These are phyloP conservation scores for Archilochus colubris DNA, from an alignment of 2,113 vertebrate genomes.

Conservation along the genomic window DNA sequence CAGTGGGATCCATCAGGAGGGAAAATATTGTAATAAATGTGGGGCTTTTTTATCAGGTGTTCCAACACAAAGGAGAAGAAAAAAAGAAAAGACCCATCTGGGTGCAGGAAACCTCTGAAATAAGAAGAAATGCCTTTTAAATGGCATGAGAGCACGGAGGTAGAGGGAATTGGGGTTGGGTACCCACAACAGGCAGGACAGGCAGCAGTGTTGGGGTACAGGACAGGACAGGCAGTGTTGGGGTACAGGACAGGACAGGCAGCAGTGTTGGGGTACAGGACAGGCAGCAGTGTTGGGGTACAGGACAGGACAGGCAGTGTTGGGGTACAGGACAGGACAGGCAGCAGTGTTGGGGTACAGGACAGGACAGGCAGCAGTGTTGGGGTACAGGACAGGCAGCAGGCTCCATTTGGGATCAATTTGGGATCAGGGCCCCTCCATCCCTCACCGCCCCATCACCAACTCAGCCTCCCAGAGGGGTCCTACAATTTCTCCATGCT, in stretches of 20 bases:
- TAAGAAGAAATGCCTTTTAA: neutral
- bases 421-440: neutral
- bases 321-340: too few relatives aligned
- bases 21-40: neutral
- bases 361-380: neutral
- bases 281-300: too few relatives aligned
- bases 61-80: neutral
- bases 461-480: neutral
- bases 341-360: too few relatives aligned
- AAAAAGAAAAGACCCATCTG: fast-evolving
- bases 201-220: neutral
- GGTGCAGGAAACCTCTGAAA: fast-evolving
- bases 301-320: too few relatives aligned
- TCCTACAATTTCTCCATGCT: neutral
- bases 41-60: neutral
- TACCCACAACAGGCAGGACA: neutral
- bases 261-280: too few relatives aligned
- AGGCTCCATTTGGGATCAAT: neutral
- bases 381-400: neutral
- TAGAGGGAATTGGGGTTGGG: neutral
- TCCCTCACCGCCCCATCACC: neutral
- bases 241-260: neutral
- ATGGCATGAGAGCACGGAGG: fast-evolving
- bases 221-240: neutral
- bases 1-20: slow-evolving; percentile 34